Evolutionary conservation across 2,113 vertebrate genomes (phyloP), one percentile per base, ranked within the genome.

Genomic region (Ptilorrhoa leucosticta): DNA sequence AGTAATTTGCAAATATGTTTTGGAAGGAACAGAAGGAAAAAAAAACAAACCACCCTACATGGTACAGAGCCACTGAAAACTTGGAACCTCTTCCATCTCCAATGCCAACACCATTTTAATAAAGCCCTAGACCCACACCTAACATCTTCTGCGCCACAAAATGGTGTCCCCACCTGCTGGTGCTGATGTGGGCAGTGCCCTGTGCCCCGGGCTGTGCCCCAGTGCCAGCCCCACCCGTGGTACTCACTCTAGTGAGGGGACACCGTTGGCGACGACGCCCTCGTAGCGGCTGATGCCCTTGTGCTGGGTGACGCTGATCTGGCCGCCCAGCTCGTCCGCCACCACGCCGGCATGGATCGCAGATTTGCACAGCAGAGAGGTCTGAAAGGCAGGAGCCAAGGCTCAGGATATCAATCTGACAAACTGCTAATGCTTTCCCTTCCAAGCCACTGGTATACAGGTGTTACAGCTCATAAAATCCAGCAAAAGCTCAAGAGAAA

Each of bases 261-360:
- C 89, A 1, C 98, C 98, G 31, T 99, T 99, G 93, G 99, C 98
- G 2, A 98, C 63, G 19, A 87, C 84, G 2, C 98, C 98, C 86
- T 98, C 71, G 48, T 99, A 99, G 48, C 84, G 98, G 92, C 98
- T 98, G 87, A 98, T 93, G 69, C 99, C 98, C 89, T 98, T 98
- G 66, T 96, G 96, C 78, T 98, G 96, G 54, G 98, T 97, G 89
- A 99, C 96, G 3, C 92, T 98, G 95, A 99, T 98, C 89, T 96
- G 98, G 6, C 99, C 99, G 1, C 99, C 99, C 80, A 98, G 94
- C 96, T 98, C 98, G 5, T 99, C 98, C 2, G 98, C 88, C 53
- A 99, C 97, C 35, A 99, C 68, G 56, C 99, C 99, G 0, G 99
- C 99, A 0, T 99, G 99, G 76, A 99, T 97, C 4, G 99, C 99